Base-by-base conservation (phyloP, 64 coral and sea anemone species). In the Pocillopora damicornis region DNA sequence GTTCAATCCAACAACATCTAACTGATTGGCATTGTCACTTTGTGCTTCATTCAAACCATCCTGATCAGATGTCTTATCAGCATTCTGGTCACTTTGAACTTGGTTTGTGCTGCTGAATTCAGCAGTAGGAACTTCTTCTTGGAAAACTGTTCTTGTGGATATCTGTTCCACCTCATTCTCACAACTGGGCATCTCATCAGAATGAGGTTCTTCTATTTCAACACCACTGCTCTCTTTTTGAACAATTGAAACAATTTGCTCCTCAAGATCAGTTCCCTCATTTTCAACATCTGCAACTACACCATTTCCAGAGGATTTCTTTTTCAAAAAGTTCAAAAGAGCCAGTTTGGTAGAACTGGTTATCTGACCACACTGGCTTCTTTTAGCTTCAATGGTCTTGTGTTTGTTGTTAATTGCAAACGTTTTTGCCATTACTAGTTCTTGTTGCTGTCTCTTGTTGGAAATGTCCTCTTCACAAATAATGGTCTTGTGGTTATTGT, bases 241-340 rank as follows among this genome's bases (percentile, higher is more conserved):
- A 72, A 13, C 37, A 58, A 63, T 0, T 38, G 36, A 71, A 84
- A 13, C 10, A 13, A 26, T 23, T 69, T 72, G 35, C 5, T 37
- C 18, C 16, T 18, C 37, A 84, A 6, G 12, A 51, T 38, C 20
- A 13, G 17, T 38, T 22, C 13, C 22, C 13, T 14, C 30, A 69
- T 36, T 25, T 51, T 84, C 18, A 18, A 11, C 38, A 84, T 38
- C 13, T 71, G 20, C 42, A 11, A 15, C 62, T 67, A 16, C 18
- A 67, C 11, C 16, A 83, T 5, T 38, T 51, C 62, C 37, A 13
- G 37, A 1, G 57, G 37, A 69, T 71, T 84, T 84, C 36, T 51
- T 45, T 30, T 71, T 84, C 81, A 84, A 72, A 72, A 84, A 84
- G 20, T 69, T 84, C 11, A 42, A n/a, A 84, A 84, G 81, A 72